Percentiles rank a stretch among this genome's conserved stretches.
These are phyloP conservation scores for Norana najaformis DNA, from an alignment of 2,888 invertebrate genomes.

Conservation along the genomic window DNA sequence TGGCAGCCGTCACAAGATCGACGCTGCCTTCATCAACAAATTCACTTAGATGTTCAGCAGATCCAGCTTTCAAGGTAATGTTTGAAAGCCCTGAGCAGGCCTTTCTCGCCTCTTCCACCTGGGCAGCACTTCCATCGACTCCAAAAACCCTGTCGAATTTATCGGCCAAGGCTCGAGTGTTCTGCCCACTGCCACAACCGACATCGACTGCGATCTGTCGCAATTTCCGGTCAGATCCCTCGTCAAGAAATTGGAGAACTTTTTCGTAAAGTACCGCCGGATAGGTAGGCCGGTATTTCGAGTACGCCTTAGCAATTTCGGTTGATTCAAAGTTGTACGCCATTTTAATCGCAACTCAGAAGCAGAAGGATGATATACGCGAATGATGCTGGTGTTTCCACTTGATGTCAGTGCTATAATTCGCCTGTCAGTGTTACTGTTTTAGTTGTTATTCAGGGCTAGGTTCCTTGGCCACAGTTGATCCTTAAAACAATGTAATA, in stretches of 20 bases:
- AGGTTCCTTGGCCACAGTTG: too few species aligned
- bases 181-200: conserved; percentile 37
- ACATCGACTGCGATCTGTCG: conserved; percentile 26
- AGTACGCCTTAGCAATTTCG: neutral
- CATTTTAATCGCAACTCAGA: neutral
- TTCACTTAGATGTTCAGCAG: conserved; percentile 60
- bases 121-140: conserved; percentile 33
- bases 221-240: neutral
- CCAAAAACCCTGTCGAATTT: conserved; percentile 31
- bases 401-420: too few species aligned
- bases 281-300: neutral
- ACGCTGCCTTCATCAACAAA: conserved; percentile 41
- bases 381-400: too few species aligned
- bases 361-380: too few species aligned
- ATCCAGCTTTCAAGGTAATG: conserved; percentile 51
- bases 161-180: conserved; percentile 28
- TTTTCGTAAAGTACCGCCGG: neutral
- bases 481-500: too few species aligned
- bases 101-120: conserved; percentile 31
- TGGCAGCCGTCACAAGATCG: conserved; percentile 46
- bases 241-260: neutral
- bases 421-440: too few species aligned
- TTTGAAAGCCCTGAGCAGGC: neutral
- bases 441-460: too few species aligned
- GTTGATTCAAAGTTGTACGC: neutral